Evolutionary conservation across 1,140 invertebrate genomes (phyloP).

Genomic region (Tetraneura akinire): DNA sequence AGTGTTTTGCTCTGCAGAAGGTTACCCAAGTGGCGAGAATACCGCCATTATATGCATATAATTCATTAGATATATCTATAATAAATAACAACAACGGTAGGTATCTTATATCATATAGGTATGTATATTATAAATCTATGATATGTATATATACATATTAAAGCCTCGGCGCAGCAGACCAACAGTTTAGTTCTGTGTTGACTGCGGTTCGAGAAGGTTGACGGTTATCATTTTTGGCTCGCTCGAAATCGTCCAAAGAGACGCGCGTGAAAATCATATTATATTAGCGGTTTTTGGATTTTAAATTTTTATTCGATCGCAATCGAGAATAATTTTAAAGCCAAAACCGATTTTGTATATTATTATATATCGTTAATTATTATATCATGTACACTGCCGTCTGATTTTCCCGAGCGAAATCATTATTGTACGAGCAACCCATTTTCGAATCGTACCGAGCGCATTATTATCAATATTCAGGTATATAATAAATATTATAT

Average conservation of each 20-base stretch:
- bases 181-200: conserved; percentile 45
- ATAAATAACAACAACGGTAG: not conserved
- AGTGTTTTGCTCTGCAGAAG: not conserved
- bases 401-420: conserved; percentile 1
- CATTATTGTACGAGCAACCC: not conserved
- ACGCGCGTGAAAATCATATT: not conserved
- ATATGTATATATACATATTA: conserved; percentile 18
- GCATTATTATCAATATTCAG: conserved; percentile 9
- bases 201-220: conserved; percentile 51
- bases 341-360: conserved; percentile 11
- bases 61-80: not conserved
- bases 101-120: too few relatives aligned
- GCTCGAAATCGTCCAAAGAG: conserved; percentile 1
- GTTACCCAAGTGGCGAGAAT: conserved; percentile 14
- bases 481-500: too few relatives aligned
- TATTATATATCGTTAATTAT: too few relatives aligned
- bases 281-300: conserved; percentile 13
- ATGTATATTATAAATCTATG: too few relatives aligned
- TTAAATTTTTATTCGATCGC: conserved; percentile 26
- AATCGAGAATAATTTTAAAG: conserved; percentile 15
- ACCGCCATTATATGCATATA: not conserved
- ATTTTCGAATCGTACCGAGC: conserved; percentile 17
- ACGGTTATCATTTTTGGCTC: conserved; percentile 37
- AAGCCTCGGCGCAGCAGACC: not conserved
- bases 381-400: not conserved